A percentile compares a stretch with the other conserved stretches of the same genome.
Conservation (phyloP, 2,113 vertebrate species). For the Menura novaehollandiae region DNA sequence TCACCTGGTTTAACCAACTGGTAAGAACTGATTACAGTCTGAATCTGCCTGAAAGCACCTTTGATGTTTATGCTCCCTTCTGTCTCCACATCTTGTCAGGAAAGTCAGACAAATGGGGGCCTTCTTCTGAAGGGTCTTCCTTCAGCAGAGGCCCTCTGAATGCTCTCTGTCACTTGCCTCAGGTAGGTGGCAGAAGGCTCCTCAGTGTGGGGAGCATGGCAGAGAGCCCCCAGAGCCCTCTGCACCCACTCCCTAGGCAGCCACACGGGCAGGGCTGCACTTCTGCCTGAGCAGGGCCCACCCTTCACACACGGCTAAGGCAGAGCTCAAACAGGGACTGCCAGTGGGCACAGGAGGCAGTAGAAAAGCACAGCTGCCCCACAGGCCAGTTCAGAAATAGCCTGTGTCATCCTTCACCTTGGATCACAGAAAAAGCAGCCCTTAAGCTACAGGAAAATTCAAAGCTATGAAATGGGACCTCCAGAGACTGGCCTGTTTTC, state of each 20-base stretch:
- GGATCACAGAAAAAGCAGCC: neutral
- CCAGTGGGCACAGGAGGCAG: rapidly evolving
- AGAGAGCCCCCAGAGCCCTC: neutral
- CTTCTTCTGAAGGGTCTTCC: neutral
- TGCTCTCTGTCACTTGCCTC: neutral
- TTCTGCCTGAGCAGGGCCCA: neutral
- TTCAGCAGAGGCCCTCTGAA: neutral
- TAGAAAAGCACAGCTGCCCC: neutral
- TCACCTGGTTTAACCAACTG: conserved; percentile 80
- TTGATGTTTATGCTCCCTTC: conserved; percentile 67
- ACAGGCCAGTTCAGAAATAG: neutral
- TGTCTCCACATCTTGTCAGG: conserved; percentile 43
- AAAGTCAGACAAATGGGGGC: neutral
- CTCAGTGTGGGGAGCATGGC: rapidly evolving
- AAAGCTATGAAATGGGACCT: neutral
- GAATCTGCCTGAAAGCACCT: conserved; percentile 66
- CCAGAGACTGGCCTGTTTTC: neutral
- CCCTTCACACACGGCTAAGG: neutral
- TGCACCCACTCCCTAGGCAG: neutral
- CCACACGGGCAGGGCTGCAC: rapidly evolving
- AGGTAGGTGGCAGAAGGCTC: rapidly evolving
- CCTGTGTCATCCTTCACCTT: neutral
- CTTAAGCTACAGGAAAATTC: neutral
- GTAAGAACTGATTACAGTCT: conserved; percentile 74
- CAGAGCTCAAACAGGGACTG: neutral